Base-by-base conservation (phyloP, 2,797 vertebrate species). In the Rachycentron canadum region DNA sequence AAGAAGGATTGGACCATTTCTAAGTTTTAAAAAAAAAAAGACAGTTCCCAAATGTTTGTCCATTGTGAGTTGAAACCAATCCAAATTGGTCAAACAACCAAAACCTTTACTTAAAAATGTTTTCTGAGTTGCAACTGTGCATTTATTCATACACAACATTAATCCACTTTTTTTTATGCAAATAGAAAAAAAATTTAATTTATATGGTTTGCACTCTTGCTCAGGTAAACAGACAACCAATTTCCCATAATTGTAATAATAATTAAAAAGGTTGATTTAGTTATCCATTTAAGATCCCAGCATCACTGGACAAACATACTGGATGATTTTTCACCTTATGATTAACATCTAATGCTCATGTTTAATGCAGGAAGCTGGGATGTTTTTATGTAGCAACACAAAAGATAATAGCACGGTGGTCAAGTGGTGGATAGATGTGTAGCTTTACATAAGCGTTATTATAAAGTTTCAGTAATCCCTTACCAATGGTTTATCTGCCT, bases 1-100 rank as follows among this genome's bases (percentile, higher is more conserved):
- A 45, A 30, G 26, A 17, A 3, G 12, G 32, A 78, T 36, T 79
- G 66, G 32, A 74, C 19, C 23, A 65, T 55, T 84, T 75, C 60
- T 11, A 61, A 32, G 21, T 9, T 32, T 32, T 3, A 3, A 52
- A 52, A 57, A 41, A 32, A 12, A 49, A 61, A 65, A n/a, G 43
- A 23, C 34, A 17, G 32, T 32, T 56, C 52, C 50, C 26, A 66
- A 58, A 60, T n/a, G 0, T 73, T 47, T 60, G 26, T 73, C 8
- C 7, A 32, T 3, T 26, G 26, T 5, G 23, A 25, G 61, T 5
- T 19, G 38, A 40, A 36, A 32, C 32, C 7, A 32, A 3, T 32
- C 3, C 3, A 32, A 32, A 32, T 7, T n/a, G n/a, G 32, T 32
- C 32, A 32, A 3, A 32, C 3, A 32, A 32, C 32, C 32, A 32